Evolutionary conservation across 2,797 vertebrate genomes (phyloP).

Genomic region (Florisuga fusca): DNA sequence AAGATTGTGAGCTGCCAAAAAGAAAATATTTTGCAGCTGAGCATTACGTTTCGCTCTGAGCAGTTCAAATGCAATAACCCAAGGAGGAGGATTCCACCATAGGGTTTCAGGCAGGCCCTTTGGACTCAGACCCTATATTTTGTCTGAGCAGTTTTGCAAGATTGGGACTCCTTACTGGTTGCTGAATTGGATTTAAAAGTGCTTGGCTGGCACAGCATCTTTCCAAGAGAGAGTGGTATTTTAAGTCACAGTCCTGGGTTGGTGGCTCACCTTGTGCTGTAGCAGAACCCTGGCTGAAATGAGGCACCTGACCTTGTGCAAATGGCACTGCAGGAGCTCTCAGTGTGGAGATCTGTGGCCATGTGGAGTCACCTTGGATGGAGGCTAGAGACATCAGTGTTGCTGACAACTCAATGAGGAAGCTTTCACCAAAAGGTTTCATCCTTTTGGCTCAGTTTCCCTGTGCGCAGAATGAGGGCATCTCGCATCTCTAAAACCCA

Average conservation of each 20-base stretch:
- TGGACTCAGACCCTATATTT: background rate
- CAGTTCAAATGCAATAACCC: conserved; percentile 7
- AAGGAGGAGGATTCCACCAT: background rate
- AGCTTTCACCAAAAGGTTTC: background rate
- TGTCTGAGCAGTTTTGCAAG: background rate
- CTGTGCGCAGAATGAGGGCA: background rate
- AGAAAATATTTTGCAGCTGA: conserved; percentile 74
- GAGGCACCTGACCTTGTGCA: background rate
- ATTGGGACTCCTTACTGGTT: background rate
- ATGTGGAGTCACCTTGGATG: background rate
- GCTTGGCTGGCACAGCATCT: background rate
- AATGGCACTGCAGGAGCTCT: accelerated
- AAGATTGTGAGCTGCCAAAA: conserved; percentile 64
- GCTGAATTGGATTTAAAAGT: background rate
- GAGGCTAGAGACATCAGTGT: background rate
- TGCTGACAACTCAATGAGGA: accelerated
- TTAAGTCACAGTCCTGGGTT: background rate
- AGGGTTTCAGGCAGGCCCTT: background rate
- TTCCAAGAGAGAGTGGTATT: background rate
- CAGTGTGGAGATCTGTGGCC: accelerated
- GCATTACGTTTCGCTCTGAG: background rate
- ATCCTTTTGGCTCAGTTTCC: background rate
- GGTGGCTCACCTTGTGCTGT: background rate
- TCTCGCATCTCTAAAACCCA: background rate
- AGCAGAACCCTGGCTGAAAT: background rate